Evolutionary conservation across 2,113 vertebrate species (phyloP).

Genomic region (Xenotilapia leptura): DNA sequence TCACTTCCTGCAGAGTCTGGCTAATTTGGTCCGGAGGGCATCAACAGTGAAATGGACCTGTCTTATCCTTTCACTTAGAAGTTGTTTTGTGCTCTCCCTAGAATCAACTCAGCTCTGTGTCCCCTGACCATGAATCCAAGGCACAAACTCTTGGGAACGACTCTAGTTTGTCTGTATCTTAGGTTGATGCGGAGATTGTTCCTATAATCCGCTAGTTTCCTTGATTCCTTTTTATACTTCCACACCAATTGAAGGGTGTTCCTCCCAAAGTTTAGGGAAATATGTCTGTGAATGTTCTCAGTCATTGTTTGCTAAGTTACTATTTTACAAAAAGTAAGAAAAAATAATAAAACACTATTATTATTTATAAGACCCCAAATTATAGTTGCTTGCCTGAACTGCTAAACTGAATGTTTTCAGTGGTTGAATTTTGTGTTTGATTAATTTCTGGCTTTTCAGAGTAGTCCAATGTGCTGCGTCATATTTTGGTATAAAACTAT

Average conservation of each 20-base stretch:
- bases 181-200: not conserved
- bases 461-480: rapidly evolving
- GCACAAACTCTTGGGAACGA: not conserved
- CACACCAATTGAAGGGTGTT: not conserved
- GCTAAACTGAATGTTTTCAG: not conserved
- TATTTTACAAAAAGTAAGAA: not conserved
- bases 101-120: not conserved
- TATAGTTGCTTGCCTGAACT: not conserved
- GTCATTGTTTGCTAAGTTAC: not conserved
- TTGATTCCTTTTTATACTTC: not conserved
- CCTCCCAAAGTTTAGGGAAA: not conserved
- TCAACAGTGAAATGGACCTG: not conserved
- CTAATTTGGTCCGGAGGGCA: not conserved
- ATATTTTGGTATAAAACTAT: not conserved
- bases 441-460: not conserved
- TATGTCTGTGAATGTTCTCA: not conserved
- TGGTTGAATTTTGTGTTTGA: not conserved
- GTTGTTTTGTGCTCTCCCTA: rapidly evolving
- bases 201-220: not conserved
- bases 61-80: not conserved
- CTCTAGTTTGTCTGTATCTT: not conserved
- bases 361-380: not conserved
- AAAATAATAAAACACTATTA: not conserved
- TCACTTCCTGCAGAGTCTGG: not conserved
- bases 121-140: not conserved